Conservation (phyloP, 1,140 invertebrate genomes). For the Atta cephalotes region DNA sequence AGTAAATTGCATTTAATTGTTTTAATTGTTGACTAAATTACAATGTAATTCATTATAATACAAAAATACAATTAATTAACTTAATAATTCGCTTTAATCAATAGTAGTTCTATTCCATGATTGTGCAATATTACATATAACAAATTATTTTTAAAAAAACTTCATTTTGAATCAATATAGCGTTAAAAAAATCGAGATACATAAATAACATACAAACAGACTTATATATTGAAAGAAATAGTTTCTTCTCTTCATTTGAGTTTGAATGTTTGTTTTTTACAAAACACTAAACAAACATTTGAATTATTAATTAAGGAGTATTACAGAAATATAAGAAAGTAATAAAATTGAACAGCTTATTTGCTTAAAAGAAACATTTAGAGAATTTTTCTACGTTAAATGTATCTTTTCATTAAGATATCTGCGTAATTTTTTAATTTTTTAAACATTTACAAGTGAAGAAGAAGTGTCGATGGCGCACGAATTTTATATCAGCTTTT, state of each 20-base stretch:
- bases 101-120: neutral
- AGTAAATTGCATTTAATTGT: constrained; percentile 14
- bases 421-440: neutral
- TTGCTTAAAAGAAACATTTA: neutral
- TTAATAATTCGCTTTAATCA: neutral
- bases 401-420: constrained; percentile 8
- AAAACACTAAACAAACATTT: neutral
- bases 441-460: constrained; percentile 26
- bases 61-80: constrained; percentile 20
- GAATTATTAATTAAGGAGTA: neutral
- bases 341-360: neutral
- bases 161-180: constrained; percentile 2
- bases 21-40: constrained; percentile 10
- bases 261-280: neutral
- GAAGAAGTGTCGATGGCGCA: constrained; percentile 9
- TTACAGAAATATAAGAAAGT: neutral
- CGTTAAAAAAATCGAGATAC: neutral
- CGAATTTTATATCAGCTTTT: constrained; percentile 28
- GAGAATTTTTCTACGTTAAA: neutral
- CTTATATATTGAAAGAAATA: neutral
- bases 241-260: neutral
- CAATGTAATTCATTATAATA: constrained; percentile 10
- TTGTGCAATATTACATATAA: neutral
- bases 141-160: too few species aligned
- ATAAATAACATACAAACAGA: neutral